Percentiles rank a stretch among this genome's conserved stretches.
phyloP scores from a whole-genome alignment of 2,113 vertebrate genomes.

The Polyodon spathula region DNA sequence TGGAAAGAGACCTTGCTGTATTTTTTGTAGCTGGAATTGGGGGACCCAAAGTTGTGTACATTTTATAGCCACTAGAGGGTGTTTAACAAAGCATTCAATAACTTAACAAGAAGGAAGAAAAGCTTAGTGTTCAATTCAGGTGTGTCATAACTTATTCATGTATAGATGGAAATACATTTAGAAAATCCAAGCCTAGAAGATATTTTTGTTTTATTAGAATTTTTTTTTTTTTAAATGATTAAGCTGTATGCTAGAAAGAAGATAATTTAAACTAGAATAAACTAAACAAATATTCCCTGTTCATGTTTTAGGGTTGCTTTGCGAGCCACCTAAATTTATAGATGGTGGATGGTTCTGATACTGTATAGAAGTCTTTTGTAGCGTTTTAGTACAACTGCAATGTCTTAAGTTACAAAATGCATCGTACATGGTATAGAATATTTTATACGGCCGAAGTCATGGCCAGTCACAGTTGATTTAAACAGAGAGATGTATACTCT shows the following conservation, averaged over 20 bases:
- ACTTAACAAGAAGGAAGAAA: background rate
- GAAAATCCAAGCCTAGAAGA: too few relatives aligned
- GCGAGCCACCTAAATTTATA: background rate
- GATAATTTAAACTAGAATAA: slow-evolving; percentile 26
- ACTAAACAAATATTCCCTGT: slow-evolving; percentile 37
- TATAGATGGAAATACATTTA: slow-evolving; percentile 3
- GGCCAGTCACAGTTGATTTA: background rate
- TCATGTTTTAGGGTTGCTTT: slow-evolving; percentile 48
- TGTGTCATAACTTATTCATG: slow-evolving; percentile 5
- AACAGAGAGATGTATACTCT: background rate
- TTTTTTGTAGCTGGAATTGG: slow-evolving; percentile 11
- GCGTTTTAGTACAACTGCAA: background rate
- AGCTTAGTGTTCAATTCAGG: too few relatives aligned
- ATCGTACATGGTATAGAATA: background rate
- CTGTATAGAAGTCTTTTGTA: background rate
- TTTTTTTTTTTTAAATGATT: slow-evolving; percentile 5
- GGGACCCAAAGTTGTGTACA: background rate
- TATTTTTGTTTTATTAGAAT: too few relatives aligned
- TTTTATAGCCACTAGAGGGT: slow-evolving; percentile 16
- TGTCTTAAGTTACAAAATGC: background rate
- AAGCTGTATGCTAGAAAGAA: slow-evolving; percentile 45
- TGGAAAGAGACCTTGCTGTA: background rate
- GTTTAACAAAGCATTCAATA: slow-evolving; percentile 4
- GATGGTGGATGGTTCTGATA: background rate
- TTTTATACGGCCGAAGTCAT: background rate